Evolutionary conservation across 1,140 invertebrate genomes (phyloP), one percentile per base, ranked within the genome.

Genomic region (Macrotrachela quadricornifera): DNA sequence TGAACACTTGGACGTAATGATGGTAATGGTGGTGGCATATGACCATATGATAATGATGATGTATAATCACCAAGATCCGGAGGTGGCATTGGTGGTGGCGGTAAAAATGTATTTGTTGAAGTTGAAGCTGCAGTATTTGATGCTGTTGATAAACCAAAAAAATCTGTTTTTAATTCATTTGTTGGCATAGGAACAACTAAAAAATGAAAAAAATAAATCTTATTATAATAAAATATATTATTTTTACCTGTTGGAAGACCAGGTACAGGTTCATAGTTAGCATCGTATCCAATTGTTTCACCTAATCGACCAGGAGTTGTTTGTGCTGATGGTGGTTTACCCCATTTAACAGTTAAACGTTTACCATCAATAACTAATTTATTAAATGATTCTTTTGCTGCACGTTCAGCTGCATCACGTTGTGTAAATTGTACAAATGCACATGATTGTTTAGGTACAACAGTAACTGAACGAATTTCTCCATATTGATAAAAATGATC

Each of bases 401-500:
- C 91, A 55, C 80, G 68, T 70, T 99, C 92, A 0, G 92, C 85
- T 1, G 86, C 79, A 47, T 74, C 72, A 55, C 94, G 73, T 37
- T 80, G 80, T 0, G 88, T 94, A 65, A 87, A 99, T 63, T 95
- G 87, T 8, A 99, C 82, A 68, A 99, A 99, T 0, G 88, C 90
- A 75, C 91, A 97, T 61, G 92, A 87, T 60, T 95, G 88, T 59
- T 86, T 79, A 0, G 78, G 77, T 2, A 95, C 83, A 58, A 96
- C 74, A 43, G 85, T 90, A 1, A 99, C 76, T 2, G 81, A 82
- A 17, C 92, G 77, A 50, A 97, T 92, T 71, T 97, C 92, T n/a
- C 92, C 92, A 73, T 85, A 97, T 67, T 97, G 91, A 72, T 97
- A 99, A 65, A 97, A 97, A 64, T 85, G 79, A 69, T 86, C 16